Percentiles rank a stretch among this genome's conserved stretches.
Conservation (phyloP, 2,113 vertebrate genomes). For the Hippocampus mohnikei region DNA sequence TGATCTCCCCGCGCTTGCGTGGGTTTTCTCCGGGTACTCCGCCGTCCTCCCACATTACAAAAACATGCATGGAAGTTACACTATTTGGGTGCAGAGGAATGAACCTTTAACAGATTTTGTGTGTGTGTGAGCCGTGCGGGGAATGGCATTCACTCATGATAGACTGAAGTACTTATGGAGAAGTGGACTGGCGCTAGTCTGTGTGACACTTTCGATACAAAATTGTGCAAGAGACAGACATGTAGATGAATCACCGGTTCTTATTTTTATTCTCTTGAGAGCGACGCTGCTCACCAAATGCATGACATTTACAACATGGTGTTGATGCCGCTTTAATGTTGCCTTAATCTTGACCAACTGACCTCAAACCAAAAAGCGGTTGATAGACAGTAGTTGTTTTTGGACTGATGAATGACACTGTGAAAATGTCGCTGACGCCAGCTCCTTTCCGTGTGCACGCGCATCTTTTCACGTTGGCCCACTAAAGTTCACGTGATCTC, state of each 20-base stretch:
- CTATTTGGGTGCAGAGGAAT: neutral
- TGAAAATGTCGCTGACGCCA: neutral
- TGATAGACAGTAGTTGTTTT: constrained; percentile 15
- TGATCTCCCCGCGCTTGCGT: no score
- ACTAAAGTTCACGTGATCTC: constrained; percentile 45
- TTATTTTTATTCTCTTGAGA: neutral
- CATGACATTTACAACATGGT: neutral
- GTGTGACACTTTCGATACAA: neutral
- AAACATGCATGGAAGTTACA: no score
- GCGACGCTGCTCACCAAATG: neutral
- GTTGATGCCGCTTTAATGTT: neutral
- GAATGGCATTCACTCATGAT: neutral
- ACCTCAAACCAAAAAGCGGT: constrained; percentile 17
- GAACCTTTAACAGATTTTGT: neutral
- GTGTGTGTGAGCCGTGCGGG: neutral
- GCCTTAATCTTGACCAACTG: constrained; percentile 2
- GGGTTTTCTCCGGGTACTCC: no score
- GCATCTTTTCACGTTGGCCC: constrained; percentile 17
- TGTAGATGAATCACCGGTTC: neutral
- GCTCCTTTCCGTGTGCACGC: neutral
- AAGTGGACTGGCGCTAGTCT: neutral
- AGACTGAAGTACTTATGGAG: neutral
- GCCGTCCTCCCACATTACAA: no score
- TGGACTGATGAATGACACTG: neutral
- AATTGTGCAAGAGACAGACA: neutral